Base-by-base conservation (phyloP, 2,888 invertebrate genomes). In the Candidula unifasciata region DNA sequence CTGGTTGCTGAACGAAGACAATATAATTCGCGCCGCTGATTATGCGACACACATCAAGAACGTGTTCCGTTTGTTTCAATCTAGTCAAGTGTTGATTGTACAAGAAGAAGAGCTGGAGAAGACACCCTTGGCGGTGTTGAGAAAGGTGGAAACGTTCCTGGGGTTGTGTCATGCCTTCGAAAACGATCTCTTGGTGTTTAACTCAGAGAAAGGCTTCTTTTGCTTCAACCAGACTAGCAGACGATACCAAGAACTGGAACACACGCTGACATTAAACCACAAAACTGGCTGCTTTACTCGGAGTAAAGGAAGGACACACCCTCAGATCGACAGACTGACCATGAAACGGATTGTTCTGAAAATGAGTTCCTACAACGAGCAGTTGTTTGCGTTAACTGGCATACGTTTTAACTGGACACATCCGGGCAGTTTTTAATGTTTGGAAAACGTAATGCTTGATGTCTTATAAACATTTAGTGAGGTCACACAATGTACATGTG, bases 161-260 rank as follows among this genome's bases (percentile, higher is more conserved):
- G 30, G 30, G 24, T 27, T 80, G 18, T 52, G 54, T 16, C 54
- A 37, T 2, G 54, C 54, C 10, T 69, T 80, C n/a, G 54, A 27
- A 2, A 24, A 80, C 3, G 80, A 80, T 37, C 54, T 74, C 3
- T 54, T 82, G 24, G 60, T 76, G 21, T 82, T 82, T 35, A 76
- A 66, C 35, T 24, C 35, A 1, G 66, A 30, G 13, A 82, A 82
- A 33, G 82, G 82, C 33, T 82, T 82, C 74, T 82, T 64, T 33
- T 82, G 82, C 27, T 60, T 82, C 35, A 82, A 82, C 27, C 30
- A 24, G n/a, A 21, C 82, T 0, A 60, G 64, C 30, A 64, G 74
- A 10, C 68, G 80, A 13, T 80, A 69, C 30, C 80, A 30, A 2
- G 69, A 68, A 24, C 10, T 80, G 30, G 1, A 2, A 3, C 54